phyloP scores from a whole-genome alignment of 2,113 vertebrate genomes.

The Bos javanicus region DNA sequence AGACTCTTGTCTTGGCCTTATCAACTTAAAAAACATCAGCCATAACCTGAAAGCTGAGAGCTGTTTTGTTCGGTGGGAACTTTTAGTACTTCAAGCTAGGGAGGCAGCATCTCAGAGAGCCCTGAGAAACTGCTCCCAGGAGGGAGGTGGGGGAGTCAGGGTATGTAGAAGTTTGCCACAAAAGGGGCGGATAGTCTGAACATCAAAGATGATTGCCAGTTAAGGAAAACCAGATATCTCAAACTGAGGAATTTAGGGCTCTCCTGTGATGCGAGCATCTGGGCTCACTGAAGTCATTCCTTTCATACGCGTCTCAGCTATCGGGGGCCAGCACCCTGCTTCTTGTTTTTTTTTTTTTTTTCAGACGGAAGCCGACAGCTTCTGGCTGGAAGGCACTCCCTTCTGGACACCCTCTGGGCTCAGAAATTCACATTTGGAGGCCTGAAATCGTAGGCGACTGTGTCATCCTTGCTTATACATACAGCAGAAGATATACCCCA shows the following conservation, averaged over 20 bases:
- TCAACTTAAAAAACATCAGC: neutral
- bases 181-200: neutral
- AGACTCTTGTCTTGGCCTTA: neutral
- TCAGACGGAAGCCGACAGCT: neutral
- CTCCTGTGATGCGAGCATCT: neutral
- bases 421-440: neutral
- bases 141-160: neutral
- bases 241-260: neutral
- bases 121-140: neutral
- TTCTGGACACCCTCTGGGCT: neutral
- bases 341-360: neutral
- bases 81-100: neutral
- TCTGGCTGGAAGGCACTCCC: neutral
- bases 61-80: neutral
- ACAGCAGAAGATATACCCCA: neutral
- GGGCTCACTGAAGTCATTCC: neutral
- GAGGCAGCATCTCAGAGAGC: neutral
- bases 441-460: neutral
- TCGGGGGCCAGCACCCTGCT: neutral
- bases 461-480: neutral
- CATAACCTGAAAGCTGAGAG: neutral
- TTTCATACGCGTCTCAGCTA: rapidly evolving
- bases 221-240: neutral
- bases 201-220: neutral
- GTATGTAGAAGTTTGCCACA: neutral